Evolutionary conservation across 2,888 invertebrate species (phyloP), one percentile per base, ranked within the genome.

Genomic region (Willowsia nigromaculata): DNA sequence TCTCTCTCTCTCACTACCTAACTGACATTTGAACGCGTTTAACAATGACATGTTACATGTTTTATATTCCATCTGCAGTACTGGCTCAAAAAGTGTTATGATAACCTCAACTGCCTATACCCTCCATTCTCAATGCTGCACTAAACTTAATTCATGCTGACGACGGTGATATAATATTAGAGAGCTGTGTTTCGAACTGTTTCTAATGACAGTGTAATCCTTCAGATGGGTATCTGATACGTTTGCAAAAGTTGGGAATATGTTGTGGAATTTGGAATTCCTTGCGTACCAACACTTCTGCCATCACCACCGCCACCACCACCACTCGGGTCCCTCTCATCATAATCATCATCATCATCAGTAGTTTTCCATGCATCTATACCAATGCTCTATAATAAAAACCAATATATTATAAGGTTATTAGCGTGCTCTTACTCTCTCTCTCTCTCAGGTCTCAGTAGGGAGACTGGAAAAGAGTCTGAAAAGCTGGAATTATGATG

Each of bases 141-240:
- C 43, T 25, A 74, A 76, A 53, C 76, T 50, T n/a, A 76, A 76
- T 50, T 76, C 50, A 74, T 22, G 40, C 22, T 47, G 40, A 74
- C 18, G 18, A 53, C 18, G n/a, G 53, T 76, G 50, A 76, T 33
- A 40, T 53, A 47, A 50, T 76, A 76, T 53, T 50, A 43, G n/a
- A n/a, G n/a, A n/a, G 18, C 47, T 27, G 11, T 30, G 33, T 50
- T 76, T 50, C 47, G 30, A 76, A 76, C 27, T 76, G 30, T 53
- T 50, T 50, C 76, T 76, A 76, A 76, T 76, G 76, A 76, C 50
- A 76, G n/a, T 76, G 76, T 76, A 76, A 76, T 76, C 76, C 76
- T 50, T 43, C 30, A 30, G 50, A 76, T 76, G 76, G 30, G 43
- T 76, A 76, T 76, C 71, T 43, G 37, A 71, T 43, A 65, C 9